These are phyloP conservation scores for Lysandra bellargus DNA, from an alignment of 2,888 invertebrate species.

Conservation along the genomic window DNA sequence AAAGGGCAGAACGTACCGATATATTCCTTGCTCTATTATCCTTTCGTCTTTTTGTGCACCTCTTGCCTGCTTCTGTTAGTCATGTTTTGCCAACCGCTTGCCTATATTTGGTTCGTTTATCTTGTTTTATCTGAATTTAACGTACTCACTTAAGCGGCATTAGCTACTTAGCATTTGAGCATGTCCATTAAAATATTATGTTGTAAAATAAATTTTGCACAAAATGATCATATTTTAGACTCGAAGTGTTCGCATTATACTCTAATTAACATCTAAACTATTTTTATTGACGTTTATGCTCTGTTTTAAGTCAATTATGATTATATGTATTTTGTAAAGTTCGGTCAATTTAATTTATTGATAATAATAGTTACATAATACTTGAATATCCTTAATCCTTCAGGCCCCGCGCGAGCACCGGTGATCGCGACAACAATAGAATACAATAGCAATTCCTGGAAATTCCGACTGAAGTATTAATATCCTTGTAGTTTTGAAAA, in stretches of 20 bases:
- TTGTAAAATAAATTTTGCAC: neutral
- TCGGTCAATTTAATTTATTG: neutral
- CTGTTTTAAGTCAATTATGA: neutral
- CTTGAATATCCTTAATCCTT: too few species aligned
- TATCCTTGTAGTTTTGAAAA: too few species aligned
- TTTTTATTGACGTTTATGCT: neutral
- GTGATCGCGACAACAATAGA: too few species aligned
- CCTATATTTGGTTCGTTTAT: slow-evolving; percentile 38
- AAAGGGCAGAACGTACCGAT: slow-evolving; percentile 3
- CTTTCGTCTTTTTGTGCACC: slow-evolving; percentile 48
- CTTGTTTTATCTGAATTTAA: slow-evolving; percentile 39
- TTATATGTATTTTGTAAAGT: neutral
- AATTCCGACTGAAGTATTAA: too few species aligned
- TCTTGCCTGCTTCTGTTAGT: slow-evolving; percentile 44
- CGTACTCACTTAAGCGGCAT: slow-evolving; percentile 35
- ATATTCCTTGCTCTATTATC: slow-evolving; percentile 39
- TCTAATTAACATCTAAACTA: neutral
- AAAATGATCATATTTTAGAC: neutral
- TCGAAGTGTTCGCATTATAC: neutral
- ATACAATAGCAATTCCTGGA: too few species aligned
- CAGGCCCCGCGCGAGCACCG: too few species aligned
- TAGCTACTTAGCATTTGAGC: slow-evolving; percentile 27
- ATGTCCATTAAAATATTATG: neutral
- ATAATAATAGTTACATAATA: too few species aligned
- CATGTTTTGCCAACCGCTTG: slow-evolving; percentile 39